Evolutionary conservation across 2,113 vertebrate species (phyloP).

Genomic region (Melanotaenia duboulayi): DNA sequence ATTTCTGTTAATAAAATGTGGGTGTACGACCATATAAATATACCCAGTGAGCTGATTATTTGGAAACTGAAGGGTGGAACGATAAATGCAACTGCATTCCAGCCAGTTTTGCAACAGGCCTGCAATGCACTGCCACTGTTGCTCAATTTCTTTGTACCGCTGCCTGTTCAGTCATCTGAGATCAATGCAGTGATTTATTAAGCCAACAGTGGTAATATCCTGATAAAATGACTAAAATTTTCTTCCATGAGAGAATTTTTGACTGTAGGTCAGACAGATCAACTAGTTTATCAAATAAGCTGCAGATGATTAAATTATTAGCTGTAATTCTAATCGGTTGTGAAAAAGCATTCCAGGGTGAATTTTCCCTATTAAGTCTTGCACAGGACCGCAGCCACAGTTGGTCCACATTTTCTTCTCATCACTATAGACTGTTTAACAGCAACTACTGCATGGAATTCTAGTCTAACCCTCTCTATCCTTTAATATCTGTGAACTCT

Average conservation of each 20-base stretch:
- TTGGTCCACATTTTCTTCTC: conserved; percentile 44
- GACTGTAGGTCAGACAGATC: background rate
- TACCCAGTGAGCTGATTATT: background rate
- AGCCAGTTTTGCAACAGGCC: conserved; percentile 40
- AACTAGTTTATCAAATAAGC: background rate
- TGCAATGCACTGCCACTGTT: conserved; percentile 15
- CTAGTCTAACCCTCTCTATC: background rate
- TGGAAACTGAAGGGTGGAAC: conserved; percentile 34
- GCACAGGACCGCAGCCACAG: conserved; percentile 46
- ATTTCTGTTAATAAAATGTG: conserved; percentile 27
- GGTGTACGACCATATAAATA: conserved; percentile 19
- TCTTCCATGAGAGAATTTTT: background rate
- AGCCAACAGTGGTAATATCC: background rate
- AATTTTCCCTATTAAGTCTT: conserved; percentile 44
- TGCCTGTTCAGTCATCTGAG: conserved; percentile 7
- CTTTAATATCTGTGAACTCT: background rate
- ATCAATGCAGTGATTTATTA: background rate
- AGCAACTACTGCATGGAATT: background rate
- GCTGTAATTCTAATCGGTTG: background rate
- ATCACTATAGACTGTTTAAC: conserved; percentile 22
- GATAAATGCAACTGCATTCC: conserved; percentile 17
- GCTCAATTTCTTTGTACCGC: background rate
- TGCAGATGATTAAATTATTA: background rate
- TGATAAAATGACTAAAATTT: background rate
- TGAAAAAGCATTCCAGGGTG: conserved; percentile 33